These are phyloP conservation scores for Gandaritis pyraliata DNA, from an alignment of 2,888 invertebrate genomes.

Conservation along the genomic window DNA sequence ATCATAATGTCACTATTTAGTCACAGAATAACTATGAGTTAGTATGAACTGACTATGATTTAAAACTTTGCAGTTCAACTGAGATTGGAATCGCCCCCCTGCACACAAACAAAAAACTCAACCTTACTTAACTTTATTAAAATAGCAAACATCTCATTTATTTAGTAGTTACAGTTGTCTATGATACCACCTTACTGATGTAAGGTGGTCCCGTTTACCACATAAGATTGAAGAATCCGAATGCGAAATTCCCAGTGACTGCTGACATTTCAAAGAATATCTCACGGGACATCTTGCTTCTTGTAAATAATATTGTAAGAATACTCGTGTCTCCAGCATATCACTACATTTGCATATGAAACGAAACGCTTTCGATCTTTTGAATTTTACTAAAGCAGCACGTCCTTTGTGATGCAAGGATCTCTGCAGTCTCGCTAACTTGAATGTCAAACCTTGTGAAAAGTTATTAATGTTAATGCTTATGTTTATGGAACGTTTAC, in stretches of 20 bases:
- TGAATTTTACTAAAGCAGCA: slow-evolving; percentile 65
- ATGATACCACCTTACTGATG: too few relatives aligned
- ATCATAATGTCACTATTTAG: too few relatives aligned
- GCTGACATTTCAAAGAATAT: not conserved
- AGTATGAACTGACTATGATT: too few relatives aligned
- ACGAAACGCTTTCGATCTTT: slow-evolving; percentile 68
- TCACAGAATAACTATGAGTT: too few relatives aligned
- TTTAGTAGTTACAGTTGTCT: too few relatives aligned
- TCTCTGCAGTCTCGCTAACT: slow-evolving; percentile 53
- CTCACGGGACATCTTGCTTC: not conserved
- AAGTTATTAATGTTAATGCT: slow-evolving; percentile 33
- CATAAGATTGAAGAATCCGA: not conserved
- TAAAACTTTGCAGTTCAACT: too few relatives aligned
- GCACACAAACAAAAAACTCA: too few relatives aligned
- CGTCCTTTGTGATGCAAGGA: slow-evolving; percentile 59
- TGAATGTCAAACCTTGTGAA: slow-evolving; percentile 45
- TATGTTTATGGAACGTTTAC: slow-evolving; percentile 41
- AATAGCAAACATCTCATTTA: too few relatives aligned
- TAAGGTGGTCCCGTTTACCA: too few relatives aligned
- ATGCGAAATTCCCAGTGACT: not conserved
- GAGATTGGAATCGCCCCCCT: too few relatives aligned
- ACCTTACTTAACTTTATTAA: too few relatives aligned
- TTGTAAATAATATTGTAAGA: slow-evolving; percentile 4
- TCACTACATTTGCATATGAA: slow-evolving; percentile 75
- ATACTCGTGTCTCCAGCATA: slow-evolving; percentile 55